Percentiles rank a stretch among this genome's conserved stretches.
These are phyloP conservation scores for Sorex fumeus DNA, from an alignment of 2,113 vertebrate genomes.

Conservation along the genomic window DNA sequence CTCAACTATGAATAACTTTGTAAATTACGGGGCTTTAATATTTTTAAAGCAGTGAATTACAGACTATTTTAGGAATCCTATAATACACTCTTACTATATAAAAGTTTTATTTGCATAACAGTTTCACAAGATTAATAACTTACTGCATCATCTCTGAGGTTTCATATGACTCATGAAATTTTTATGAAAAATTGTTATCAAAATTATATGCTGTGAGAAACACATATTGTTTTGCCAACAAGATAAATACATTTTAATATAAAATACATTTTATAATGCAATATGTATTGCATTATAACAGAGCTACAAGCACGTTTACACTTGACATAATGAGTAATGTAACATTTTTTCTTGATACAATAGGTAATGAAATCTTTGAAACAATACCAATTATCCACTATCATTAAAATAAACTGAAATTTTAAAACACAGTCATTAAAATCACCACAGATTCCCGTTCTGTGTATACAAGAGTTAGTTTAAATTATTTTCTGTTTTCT, in stretches of 20 bases:
- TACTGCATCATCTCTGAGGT: conserved; percentile 73
- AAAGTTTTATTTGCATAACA: conserved; percentile 65
- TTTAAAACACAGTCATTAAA: conserved; percentile 75
- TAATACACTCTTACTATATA: conserved; percentile 55
- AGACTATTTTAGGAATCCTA: conserved; percentile 39
- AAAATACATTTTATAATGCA: conserved; percentile 81
- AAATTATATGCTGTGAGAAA: conserved; percentile 70
- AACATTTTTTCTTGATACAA: conserved; percentile 74
- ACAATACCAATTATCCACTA: conserved; percentile 60
- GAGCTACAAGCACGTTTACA: conserved; percentile 71
- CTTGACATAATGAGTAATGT: conserved; percentile 75
- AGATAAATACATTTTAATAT: conserved; percentile 80
- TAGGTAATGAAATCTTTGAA: conserved; percentile 77
- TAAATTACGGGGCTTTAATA: too few species aligned
- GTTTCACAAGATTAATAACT: conserved; percentile 72
- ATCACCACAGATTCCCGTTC: conserved; percentile 64
- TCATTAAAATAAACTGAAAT: conserved; percentile 75
- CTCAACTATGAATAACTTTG: too few species aligned
- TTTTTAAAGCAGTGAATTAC: neutral
- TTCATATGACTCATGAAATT: conserved; percentile 70
- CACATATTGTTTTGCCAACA: conserved; percentile 68
- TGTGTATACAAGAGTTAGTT: conserved; percentile 56
- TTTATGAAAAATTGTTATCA: conserved; percentile 70
- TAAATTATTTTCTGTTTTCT: conserved; percentile 71
- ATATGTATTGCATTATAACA: conserved; percentile 74